Base-by-base conservation (phyloP, 2,888 invertebrate genomes). In the Nebria brevicollis region DNA sequence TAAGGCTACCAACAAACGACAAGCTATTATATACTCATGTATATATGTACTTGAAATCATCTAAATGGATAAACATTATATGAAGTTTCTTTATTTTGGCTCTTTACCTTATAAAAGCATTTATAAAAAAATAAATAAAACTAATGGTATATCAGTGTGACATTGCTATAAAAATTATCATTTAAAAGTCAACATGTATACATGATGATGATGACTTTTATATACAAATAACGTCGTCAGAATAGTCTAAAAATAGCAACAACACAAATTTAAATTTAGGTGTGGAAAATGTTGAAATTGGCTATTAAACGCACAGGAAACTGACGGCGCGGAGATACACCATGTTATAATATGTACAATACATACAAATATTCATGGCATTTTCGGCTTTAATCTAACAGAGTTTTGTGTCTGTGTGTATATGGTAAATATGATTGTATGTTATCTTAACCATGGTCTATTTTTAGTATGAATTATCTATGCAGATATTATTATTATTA, bases 401-500 rank as follows among this genome's bases (percentile, higher is more conserved):
- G 13, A 54, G 54, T 54, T 54, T 54, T 54, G 34, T 34, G 34
- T 34, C 34, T 54, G 54, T 54, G 54, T 54, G 13, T 54, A 13
- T 54, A 54, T 54, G 54, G 54, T 54, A 54, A 54, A 54, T 54
- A 54, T 13, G 54, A 54, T 54, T 11, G 54, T 54, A 42, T 42
- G 72, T 78, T 78, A 78, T 78, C 78, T 73, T 42, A 73, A 78
- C 78, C 66, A 72, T 65, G 72, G 26, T 73, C 78, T 78, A 78
- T 78, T 78, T 78, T 78, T 78, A 78, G 78, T 72, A 78, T 73
- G 73, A 78, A 66, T 78, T 78, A 78, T 78, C 78, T 78, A 64
- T 65, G 26, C 65, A 66, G 73, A 43, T 72, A 73, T 78, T 78
- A 73, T 78, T 78, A 73, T 34, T 34, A 34, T 34, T 34, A 34